phyloP scores from a whole-genome alignment of 2,888 invertebrate genomes.

The Pammene aurita region DNA sequence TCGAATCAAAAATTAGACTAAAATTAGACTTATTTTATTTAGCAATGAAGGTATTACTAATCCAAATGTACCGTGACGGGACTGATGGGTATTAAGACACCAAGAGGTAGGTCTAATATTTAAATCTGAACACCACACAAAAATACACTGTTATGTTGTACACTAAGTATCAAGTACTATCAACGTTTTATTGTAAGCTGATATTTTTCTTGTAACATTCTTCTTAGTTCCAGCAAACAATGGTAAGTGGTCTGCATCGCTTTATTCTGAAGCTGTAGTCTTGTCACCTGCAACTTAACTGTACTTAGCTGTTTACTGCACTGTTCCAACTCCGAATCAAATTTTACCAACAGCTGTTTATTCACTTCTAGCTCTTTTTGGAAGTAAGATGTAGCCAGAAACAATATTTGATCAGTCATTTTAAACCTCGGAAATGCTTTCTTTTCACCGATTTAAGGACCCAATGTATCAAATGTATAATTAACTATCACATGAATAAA shows the following conservation, averaged over 20 bases:
- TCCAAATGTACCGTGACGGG: too few species aligned
- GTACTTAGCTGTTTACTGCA: slow-evolving; percentile 54
- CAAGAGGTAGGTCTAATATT: too few species aligned
- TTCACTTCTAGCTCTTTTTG: slow-evolving; percentile 35
- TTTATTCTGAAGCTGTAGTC: slow-evolving; percentile 59
- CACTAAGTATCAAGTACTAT: neutral
- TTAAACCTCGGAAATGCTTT: neutral
- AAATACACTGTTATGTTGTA: neutral
- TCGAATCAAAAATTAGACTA: too few species aligned
- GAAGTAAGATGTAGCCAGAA: slow-evolving; percentile 9
- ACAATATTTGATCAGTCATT: slow-evolving; percentile 22
- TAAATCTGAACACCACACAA: too few species aligned
- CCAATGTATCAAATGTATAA: too few species aligned
- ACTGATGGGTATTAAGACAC: too few species aligned
- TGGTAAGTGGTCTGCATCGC: slow-evolving; percentile 59
- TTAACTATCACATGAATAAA: too few species aligned
- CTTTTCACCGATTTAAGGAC: too few species aligned
- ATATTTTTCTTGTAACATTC: slow-evolving; percentile 50
- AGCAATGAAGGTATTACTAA: too few species aligned
- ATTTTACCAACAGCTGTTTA: slow-evolving; percentile 43
- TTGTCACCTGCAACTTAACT: slow-evolving; percentile 60
- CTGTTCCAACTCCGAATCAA: slow-evolving; percentile 54
- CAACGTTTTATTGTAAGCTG: neutral
- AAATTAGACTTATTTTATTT: too few species aligned
- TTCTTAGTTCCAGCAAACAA: slow-evolving; percentile 65